Conservation (phyloP, 92 coral and sea anemone genomes). For the Pocillopora meandrina region DNA sequence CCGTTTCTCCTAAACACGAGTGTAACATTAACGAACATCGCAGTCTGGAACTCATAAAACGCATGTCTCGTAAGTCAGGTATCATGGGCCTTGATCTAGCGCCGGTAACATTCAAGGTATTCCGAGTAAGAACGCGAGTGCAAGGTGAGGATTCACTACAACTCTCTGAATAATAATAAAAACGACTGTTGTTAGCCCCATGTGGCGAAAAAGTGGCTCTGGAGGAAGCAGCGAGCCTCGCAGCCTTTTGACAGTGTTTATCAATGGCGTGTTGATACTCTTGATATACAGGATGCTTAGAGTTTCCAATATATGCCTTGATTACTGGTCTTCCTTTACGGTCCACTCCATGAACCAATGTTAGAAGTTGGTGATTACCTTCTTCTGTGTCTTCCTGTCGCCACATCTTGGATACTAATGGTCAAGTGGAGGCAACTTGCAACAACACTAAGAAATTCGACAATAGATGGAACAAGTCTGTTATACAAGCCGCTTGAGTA, state of each 20-base stretch:
- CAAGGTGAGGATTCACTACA: background rate
- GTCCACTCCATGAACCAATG: constrained; percentile 32
- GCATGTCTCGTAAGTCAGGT: constrained; percentile 17
- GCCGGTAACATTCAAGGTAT: background rate
- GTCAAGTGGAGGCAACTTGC: background rate
- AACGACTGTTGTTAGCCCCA: background rate
- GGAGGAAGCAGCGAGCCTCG: constrained; percentile 16
- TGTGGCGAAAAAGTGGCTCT: background rate
- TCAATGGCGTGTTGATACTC: constrained; percentile 4
- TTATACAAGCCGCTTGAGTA: too few relatives aligned
- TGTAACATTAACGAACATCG: constrained; percentile 29
- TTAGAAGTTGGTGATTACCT: constrained; percentile 26
- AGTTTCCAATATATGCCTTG: constrained; percentile 19
- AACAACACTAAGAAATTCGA: background rate
- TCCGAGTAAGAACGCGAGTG: background rate
- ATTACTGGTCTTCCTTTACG: constrained; percentile 30
- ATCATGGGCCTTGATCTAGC: constrained; percentile 7
- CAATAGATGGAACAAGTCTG: background rate
- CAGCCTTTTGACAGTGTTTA: constrained; percentile 11
- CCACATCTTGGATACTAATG: background rate
- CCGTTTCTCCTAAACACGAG: constrained; percentile 12
- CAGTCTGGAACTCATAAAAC: constrained; percentile 6
- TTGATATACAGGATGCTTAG: constrained; percentile 8
- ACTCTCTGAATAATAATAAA: background rate
- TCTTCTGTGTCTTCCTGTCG: background rate